Conservation (phyloP, 2,888 invertebrate genomes). For the Orchesella flavescens region DNA sequence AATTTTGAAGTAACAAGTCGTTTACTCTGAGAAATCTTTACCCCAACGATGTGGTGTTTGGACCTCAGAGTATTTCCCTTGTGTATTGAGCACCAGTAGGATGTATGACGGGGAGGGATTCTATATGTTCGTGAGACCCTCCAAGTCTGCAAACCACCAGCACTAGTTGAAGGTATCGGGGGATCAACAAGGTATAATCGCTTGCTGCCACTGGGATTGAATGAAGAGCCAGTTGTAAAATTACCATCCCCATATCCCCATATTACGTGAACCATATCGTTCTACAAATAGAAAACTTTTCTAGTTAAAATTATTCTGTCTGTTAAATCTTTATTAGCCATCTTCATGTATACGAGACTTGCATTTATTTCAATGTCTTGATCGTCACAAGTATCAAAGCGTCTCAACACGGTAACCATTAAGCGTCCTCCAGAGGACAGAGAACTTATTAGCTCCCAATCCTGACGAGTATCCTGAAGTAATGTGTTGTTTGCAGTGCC, state of each 20-base stretch:
- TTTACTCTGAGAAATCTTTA: too few species aligned
- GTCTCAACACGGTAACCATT: neutral
- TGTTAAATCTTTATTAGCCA: neutral
- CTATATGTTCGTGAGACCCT: slow-evolving; percentile 4
- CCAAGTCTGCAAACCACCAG: neutral
- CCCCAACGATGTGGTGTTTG: slow-evolving; percentile 25
- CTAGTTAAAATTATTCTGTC: neutral
- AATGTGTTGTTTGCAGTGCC: neutral
- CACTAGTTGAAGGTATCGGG: neutral
- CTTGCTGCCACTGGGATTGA: neutral
- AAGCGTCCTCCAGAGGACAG: neutral
- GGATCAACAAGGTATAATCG: slow-evolving; percentile 10
- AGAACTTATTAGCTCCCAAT: neutral
- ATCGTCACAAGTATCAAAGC: slow-evolving; percentile 10
- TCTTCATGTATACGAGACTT: too few species aligned
- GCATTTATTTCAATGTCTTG: slow-evolving; percentile 16
- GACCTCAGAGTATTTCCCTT: neutral
- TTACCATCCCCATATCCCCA: neutral
- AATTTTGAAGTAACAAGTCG: neutral
- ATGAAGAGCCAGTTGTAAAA: neutral
- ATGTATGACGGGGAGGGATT: neutral
- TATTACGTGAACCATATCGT: neutral
- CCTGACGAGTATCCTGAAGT: neutral
- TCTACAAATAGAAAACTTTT: neutral
- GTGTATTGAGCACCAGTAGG: slow-evolving; percentile 15